A percentile compares a stretch with the other conserved stretches of the same genome.
phyloP scores from a whole-genome alignment of 2,797 vertebrate species.

The Sciurus vulgaris region DNA sequence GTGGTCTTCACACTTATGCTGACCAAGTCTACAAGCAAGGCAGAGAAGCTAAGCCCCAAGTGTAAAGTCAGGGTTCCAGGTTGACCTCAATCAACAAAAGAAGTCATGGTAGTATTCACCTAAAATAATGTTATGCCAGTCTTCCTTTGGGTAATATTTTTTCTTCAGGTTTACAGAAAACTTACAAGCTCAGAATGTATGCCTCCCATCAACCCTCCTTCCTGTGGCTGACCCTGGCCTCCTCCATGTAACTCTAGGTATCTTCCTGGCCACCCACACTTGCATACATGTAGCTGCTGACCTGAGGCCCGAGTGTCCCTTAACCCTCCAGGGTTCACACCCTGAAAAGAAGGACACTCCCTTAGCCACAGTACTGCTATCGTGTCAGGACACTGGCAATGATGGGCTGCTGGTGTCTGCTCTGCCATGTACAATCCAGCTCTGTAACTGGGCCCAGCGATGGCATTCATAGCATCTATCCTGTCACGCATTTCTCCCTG shows the following conservation, averaged over 20 bases:
- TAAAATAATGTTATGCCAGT: background rate
- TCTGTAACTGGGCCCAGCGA: background rate
- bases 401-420: background rate
- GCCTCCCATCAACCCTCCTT: background rate
- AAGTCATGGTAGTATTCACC: background rate
- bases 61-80: background rate
- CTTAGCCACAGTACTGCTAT: background rate
- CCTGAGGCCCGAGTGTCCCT: rapidly evolving
- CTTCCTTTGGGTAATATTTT: background rate
- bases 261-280: background rate
- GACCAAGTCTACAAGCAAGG: background rate
- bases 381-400: background rate
- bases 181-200: background rate
- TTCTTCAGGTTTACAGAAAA: background rate
- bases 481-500: background rate
- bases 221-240: background rate
- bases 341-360: background rate
- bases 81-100: background rate
- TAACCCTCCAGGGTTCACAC: background rate
- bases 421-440: background rate
- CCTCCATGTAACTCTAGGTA: rapidly evolving
- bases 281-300: background rate
- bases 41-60: background rate
- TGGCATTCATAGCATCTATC: background rate
- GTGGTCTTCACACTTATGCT: background rate